Percentiles rank a stretch among this genome's conserved stretches.
Conservation (phyloP, 1,140 invertebrate genomes). For the Agrypnia vestita region DNA sequence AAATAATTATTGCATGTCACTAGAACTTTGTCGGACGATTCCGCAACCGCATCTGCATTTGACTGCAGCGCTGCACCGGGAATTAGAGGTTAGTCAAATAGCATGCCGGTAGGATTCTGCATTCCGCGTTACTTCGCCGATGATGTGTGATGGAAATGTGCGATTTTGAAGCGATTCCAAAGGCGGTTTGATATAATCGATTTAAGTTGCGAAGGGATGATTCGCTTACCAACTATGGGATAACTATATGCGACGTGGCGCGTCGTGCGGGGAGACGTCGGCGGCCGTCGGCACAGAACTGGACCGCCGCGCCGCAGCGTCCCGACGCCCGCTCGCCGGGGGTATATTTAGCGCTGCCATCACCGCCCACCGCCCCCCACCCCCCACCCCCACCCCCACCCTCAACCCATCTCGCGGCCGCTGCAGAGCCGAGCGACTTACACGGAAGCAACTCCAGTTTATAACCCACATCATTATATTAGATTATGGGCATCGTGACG, state of each 20-base stretch:
- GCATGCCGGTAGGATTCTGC: conserved; percentile 38
- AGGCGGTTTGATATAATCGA: conserved; percentile 7
- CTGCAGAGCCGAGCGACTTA: not conserved
- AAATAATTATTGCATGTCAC: conserved; percentile 30
- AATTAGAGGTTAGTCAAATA: conserved; percentile 49
- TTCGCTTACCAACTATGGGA: conserved; percentile 54
- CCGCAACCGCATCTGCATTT: conserved; percentile 22
- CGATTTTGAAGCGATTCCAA: conserved; percentile 17
- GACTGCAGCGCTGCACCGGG: conserved; percentile 45
- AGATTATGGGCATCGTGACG: not conserved
- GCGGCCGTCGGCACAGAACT: conserved; percentile 51
- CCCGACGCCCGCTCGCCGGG: conserved; percentile 38
- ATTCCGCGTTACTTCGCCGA: not conserved
- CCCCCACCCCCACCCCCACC: not conserved
- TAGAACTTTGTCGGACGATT: conserved; percentile 2
- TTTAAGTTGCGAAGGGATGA: conserved; percentile 43
- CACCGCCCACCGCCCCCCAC: not conserved
- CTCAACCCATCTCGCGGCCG: conserved; percentile 8
- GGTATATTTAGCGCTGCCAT: conserved; percentile 22
- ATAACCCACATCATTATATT: conserved; percentile 29
- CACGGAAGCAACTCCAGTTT: conserved; percentile 39
- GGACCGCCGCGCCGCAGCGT: conserved; percentile 50
- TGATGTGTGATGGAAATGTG: not conserved
- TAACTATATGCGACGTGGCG: conserved; percentile 39
- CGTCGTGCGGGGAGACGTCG: conserved; percentile 45